phyloP scores from a whole-genome alignment of 2,113 vertebrate species.

The Menura novaehollandiae region DNA sequence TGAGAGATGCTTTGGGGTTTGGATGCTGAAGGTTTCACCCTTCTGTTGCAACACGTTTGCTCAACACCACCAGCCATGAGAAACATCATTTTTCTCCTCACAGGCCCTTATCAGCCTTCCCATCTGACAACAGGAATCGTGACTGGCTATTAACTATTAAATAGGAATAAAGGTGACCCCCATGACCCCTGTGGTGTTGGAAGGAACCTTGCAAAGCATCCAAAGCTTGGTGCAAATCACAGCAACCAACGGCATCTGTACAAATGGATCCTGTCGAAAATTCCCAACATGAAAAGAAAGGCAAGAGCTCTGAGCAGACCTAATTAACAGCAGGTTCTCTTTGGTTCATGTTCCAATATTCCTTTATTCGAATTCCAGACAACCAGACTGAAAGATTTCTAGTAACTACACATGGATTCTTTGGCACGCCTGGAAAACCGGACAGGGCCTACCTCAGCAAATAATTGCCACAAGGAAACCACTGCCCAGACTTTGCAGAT shows the following conservation, averaged over 20 bases:
- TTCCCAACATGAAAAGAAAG: neutral
- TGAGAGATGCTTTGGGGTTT: neutral
- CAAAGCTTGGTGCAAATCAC: neutral
- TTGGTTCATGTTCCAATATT: neutral
- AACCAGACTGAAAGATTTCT: neutral
- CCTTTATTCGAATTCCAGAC: neutral
- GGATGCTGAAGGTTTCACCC: neutral
- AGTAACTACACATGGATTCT: neutral
- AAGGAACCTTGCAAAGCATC: neutral
- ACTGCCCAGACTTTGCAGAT: fast-evolving
- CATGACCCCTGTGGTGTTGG: neutral
- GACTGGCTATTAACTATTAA: neutral
- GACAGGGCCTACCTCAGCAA: neutral
- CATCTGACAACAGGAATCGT: neutral
- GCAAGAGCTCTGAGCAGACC: neutral
- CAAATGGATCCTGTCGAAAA: neutral
- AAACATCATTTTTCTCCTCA: neutral
- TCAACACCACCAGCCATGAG: neutral
- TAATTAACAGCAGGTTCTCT: neutral
- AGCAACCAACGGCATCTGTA: neutral
- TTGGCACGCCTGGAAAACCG: neutral
- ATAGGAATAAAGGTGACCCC: neutral
- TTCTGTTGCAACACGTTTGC: neutral
- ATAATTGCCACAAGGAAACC: neutral
- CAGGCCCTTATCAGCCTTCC: neutral